Evolutionary conservation across 1,140 invertebrate genomes (phyloP).

Genomic region (Solenopsis invicta): DNA sequence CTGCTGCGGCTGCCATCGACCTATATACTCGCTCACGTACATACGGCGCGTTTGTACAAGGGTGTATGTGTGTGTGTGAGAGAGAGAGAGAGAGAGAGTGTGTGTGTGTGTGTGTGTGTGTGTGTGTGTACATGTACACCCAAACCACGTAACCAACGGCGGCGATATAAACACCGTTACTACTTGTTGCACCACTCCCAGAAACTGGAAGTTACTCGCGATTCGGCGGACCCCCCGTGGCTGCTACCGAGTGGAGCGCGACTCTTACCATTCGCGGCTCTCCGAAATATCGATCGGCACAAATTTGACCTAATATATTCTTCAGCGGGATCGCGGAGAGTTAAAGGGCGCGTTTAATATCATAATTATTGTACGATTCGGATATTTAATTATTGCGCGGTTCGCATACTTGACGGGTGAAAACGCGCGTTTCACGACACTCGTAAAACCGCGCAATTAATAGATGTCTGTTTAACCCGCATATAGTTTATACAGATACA

Average conservation of each 20-base stretch:
- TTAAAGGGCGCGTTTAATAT: slow-evolving; percentile 47
- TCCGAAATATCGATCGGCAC: slow-evolving; percentile 41
- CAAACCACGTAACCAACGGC: slow-evolving; percentile 71
- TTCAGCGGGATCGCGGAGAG: slow-evolving; percentile 21
- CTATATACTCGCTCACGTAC: slow-evolving; percentile 66
- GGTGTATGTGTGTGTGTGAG: not conserved
- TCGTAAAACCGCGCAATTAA: slow-evolving; percentile 55
- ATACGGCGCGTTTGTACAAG: slow-evolving; percentile 25
- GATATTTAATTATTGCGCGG: slow-evolving; percentile 37
- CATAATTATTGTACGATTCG: slow-evolving; percentile 30
- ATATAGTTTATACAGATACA: slow-evolving; percentile 42
- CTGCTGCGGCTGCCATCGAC: slow-evolving; percentile 44
- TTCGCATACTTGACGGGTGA: slow-evolving; percentile 30
- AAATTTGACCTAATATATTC: slow-evolving; percentile 56
- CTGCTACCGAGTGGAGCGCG: not conserved
- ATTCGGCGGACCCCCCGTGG: slow-evolving; percentile 44
- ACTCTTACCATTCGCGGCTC: not conserved
- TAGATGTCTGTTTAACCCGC: slow-evolving; percentile 50
- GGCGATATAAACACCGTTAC: slow-evolving; percentile 81
- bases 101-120: not conserved
- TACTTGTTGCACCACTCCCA: slow-evolving; percentile 85
- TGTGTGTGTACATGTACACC: not conserved
- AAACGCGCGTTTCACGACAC: slow-evolving; percentile 9
- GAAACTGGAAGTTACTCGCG: slow-evolving; percentile 73
- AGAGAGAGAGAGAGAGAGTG: too few species aligned